Base-by-base conservation (phyloP, 2,888 invertebrate genomes). In the Gibbula magus region DNA sequence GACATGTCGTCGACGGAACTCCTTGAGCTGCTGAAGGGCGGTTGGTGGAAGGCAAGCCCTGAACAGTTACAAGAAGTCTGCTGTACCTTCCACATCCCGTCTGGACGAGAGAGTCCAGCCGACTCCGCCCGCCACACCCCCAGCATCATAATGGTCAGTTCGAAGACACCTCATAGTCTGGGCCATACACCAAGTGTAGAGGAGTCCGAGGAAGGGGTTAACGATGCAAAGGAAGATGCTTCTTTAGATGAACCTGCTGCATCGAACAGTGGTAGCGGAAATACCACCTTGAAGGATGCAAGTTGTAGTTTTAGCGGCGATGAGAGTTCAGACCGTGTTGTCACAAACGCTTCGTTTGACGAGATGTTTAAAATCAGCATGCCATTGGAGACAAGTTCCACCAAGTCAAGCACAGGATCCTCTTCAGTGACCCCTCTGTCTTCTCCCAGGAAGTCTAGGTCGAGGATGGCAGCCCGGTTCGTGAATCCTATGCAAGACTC, bases 401-500 rank as follows among this genome's bases (percentile, higher is more conserved):
- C 85, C 0, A 73, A 86, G 84, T 82, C 84, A 53, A 66, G 77
- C 77, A 25, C 66, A 54, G 51, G 29, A n/a, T 32, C 32, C 67
- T 52, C 56, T 81, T 25, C 78, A 52, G 66, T 73, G 29, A 82
- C 87, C 20, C 85, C 88, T 2, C 35, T 79, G 10, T 66, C 75
- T 18, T 87, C 88, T 5, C 88, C 87, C 18, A 81, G 86, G 35
- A 88, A 87, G 81, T 83, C 79, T 1, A 81, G 86, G 61, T 83
- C 85, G 16, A 84, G 90, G 39, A 86, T 91, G 77, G 90, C 90
- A 52, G 90, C 90, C 3, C 89, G 86, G 73, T 91, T 91, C 83
- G 83, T 78, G 35, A 83, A 85, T 22, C 87, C 88, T 56, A 79
- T 88, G 4, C 83, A 85, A 22, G 78, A 78, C 61, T 20, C 51